Conservation (phyloP, 2,797 vertebrate genomes). For the Sebastes cheni region DNA sequence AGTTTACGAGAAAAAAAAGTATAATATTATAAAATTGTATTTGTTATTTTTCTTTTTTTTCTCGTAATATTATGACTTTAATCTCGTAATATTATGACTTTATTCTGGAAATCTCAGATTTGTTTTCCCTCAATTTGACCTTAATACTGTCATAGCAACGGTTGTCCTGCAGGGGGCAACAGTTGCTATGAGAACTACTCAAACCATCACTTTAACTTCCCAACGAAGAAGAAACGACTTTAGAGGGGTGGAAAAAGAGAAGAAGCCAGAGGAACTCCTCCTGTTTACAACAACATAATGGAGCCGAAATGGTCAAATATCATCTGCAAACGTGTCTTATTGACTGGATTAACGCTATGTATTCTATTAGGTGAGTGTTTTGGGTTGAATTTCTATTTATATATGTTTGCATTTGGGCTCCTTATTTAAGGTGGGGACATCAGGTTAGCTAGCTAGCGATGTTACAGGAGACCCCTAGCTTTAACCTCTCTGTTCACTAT, state of each 20-base stretch:
- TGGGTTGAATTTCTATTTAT: background rate
- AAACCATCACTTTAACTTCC: too few relatives aligned
- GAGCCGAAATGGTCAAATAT: slow-evolving; percentile 57
- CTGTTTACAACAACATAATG: slow-evolving; percentile 76
- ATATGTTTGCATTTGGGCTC: slow-evolving; percentile 21
- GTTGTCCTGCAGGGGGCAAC: slow-evolving; percentile 18
- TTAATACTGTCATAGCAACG: background rate
- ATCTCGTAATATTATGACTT: too few relatives aligned
- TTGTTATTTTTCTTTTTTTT: too few relatives aligned
- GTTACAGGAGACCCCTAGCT: too few relatives aligned
- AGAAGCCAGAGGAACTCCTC: slow-evolving; percentile 17
- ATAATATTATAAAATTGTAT: too few relatives aligned
- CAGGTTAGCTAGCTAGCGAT: slow-evolving; percentile 57
- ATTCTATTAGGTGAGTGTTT: slow-evolving; percentile 68
- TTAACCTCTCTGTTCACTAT: background rate
- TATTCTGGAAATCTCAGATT: too few relatives aligned
- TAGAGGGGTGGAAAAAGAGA: slow-evolving; percentile 15
- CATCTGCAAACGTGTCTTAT: slow-evolving; percentile 36
- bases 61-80: too few relatives aligned
- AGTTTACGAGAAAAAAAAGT: too few relatives aligned
- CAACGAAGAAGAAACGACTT: slow-evolving; percentile 43
- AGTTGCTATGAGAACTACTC: background rate
- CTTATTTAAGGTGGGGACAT: slow-evolving; percentile 27
- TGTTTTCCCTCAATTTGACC: too few relatives aligned
- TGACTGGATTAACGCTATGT: slow-evolving; percentile 60